These are phyloP conservation scores for Papilio protenor DNA, from an alignment of 2,888 invertebrate species.

Conservation along the genomic window DNA sequence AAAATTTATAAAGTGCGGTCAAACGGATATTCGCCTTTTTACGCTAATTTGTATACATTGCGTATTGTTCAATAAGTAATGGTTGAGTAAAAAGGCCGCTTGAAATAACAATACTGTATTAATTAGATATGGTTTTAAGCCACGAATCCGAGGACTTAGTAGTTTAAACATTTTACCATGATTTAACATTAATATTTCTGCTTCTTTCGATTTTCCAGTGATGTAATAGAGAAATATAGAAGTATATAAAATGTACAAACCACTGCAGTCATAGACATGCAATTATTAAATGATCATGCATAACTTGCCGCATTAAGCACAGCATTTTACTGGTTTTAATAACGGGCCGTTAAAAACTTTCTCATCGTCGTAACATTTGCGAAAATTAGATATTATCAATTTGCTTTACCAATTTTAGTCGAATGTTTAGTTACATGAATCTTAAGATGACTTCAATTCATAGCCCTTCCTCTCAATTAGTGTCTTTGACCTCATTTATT, in stretches of 20 bases:
- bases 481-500: conserved; percentile 19
- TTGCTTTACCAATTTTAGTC: not conserved
- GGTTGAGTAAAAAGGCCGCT: conserved; percentile 1
- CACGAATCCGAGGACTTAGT: not conserved
- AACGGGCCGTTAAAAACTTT: conserved; percentile 8
- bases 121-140: not conserved
- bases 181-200: not conserved
- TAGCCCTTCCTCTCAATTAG: conserved; percentile 16
- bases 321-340: conserved; percentile 4
- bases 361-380: not conserved
- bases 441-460: not conserved
- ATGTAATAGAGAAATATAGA: not conserved
- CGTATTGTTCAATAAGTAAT: conserved; percentile 13
- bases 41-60: conserved; percentile 6
- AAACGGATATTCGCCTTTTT: conserved; percentile 15
- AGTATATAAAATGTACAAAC: not conserved
- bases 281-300: conserved; percentile 16
- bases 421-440: not conserved
- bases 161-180: not conserved
- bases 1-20: conserved; percentile 2
- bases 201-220: not conserved
- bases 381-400: not conserved
- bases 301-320: conserved; percentile 10
- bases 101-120: conserved; percentile 1
- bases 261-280: conserved; percentile 13